Conservation (phyloP, 37 sponge, comb jelly and placozoan species). For the Halichondria panicea region DNA sequence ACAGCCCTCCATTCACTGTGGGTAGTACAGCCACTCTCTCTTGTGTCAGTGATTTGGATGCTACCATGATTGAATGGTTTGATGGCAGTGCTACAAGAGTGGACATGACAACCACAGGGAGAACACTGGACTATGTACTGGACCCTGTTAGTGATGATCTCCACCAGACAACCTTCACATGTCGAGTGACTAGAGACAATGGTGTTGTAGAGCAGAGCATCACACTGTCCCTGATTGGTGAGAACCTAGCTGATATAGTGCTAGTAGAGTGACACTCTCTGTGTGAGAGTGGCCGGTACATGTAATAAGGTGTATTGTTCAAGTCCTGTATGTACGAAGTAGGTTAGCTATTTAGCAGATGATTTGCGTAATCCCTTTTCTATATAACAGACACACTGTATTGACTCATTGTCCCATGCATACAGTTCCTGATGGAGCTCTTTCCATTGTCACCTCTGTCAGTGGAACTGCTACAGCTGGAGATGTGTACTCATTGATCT, state of each 20-base stretch:
- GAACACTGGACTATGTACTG: not conserved
- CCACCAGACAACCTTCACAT: not conserved
- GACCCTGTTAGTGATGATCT: slow-evolving; percentile 15
- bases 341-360: no score
- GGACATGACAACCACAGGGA: not conserved
- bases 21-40: not conserved
- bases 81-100: not conserved
- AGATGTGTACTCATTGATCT: slow-evolving; percentile 24
- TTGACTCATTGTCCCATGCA: no score
- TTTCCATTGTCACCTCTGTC: not conserved
- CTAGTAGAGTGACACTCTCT: no score
- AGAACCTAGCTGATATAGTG: no score
- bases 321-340: no score
- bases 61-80: slow-evolving; percentile 12
- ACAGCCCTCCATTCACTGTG: slow-evolving; percentile 23
- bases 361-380: no score
- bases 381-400: no score
- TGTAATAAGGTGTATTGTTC: no score
- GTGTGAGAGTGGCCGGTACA: no score
- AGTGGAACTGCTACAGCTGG: slow-evolving; percentile 30
- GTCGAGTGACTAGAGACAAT: slow-evolving; percentile 8
- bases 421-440: not conserved
- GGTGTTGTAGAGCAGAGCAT: not conserved
- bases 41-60: slow-evolving; percentile 12
- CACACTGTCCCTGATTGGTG: slow-evolving; percentile 1